phyloP scores from a whole-genome alignment of 2,797 vertebrate genomes.

The Chloroceryle amazona region DNA sequence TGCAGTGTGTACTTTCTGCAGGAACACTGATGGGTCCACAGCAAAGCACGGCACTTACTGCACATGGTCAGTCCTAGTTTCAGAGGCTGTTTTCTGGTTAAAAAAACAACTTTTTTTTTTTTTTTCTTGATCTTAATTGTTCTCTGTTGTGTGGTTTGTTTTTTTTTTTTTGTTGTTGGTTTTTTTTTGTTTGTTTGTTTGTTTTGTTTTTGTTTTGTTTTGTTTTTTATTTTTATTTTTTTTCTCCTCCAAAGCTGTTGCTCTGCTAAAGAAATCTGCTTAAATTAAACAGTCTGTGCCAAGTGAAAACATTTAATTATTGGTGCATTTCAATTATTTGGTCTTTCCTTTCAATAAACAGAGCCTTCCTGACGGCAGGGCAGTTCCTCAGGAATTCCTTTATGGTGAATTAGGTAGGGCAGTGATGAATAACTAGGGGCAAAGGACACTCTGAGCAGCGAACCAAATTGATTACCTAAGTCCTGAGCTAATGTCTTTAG shows the following conservation, averaged over 20 bases:
- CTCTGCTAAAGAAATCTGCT: not conserved
- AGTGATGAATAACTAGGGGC: slow-evolving; percentile 74
- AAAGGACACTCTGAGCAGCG: slow-evolving; percentile 34
- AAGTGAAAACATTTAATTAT: slow-evolving; percentile 44
- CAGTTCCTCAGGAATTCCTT: slow-evolving; percentile 82
- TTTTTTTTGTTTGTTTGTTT: not conserved
- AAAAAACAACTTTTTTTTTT: not conserved
- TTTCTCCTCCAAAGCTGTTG: not conserved
- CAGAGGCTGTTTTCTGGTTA: not conserved
- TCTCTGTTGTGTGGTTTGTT: not conserved
- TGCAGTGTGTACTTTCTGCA: not conserved
- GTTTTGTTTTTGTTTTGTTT: no score
- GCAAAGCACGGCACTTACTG: not conserved
- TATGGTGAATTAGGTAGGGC: slow-evolving; percentile 75
- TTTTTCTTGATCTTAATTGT: not conserved
- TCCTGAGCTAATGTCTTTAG: slow-evolving; percentile 4
- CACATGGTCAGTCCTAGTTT: not conserved
- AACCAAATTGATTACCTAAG: slow-evolving; percentile 38
- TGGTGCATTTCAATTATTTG: not conserved
- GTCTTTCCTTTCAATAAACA: slow-evolving; percentile 43
- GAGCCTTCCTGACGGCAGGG: slow-evolving; percentile 67
- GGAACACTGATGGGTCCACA: accelerated
- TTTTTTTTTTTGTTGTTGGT: no score
- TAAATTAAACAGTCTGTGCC: slow-evolving; percentile 7
- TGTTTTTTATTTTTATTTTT: not conserved